Evolutionary conservation across 2,113 vertebrate species (phyloP), one percentile per base, ranked within the genome.

Genomic region (Falco punctatus): DNA sequence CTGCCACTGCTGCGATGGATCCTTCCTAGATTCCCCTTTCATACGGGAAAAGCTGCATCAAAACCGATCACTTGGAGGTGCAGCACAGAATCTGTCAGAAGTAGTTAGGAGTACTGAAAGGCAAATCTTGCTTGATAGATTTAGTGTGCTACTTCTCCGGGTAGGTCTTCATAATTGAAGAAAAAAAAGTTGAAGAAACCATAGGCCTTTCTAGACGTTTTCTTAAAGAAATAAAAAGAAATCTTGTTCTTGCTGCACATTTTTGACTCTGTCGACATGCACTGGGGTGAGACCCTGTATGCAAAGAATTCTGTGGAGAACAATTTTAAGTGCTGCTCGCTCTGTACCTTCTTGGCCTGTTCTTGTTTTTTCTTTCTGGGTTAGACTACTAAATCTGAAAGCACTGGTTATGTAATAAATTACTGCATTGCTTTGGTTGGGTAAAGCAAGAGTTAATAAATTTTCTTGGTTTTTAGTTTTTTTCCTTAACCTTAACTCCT

Each of bases 381-480:
- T 97, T 98, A 95, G 97, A 97, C 97, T 98, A 97, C 97, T 98
- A 98, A 97, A 95, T 94, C 11, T 52, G 95, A 98, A 98, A 96
- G 97, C 98, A 98, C 98, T 98, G 98, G 98, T 97, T 98, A 98
- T 98, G 98, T 98, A 98, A 98, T 98, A 98, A 98, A 88, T 98
- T 98, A 97, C 98, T 98, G 97, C 97, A 98, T 98, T 98, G 98
- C 98, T 98, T 98, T 98, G 98, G 98, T 98, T 98, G 98, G 98
- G 98, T 98, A 98, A 98, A 98, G 98, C 98, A 98, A 98, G 97
- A 98, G 95, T 98, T 98, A 98, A 94, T 98, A 95, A 42, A 96
- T 97, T 98, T 98, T 97, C 97, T 98, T 98, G 96, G 97, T 77
- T 98, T 96, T 97, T 91, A 95, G 92, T 77, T 96, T 96, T 97